Percentiles rank a stretch among this genome's conserved stretches.
These are phyloP conservation scores for Macrophya alboannulata DNA, from an alignment of 2,888 invertebrate species.

Conservation along the genomic window DNA sequence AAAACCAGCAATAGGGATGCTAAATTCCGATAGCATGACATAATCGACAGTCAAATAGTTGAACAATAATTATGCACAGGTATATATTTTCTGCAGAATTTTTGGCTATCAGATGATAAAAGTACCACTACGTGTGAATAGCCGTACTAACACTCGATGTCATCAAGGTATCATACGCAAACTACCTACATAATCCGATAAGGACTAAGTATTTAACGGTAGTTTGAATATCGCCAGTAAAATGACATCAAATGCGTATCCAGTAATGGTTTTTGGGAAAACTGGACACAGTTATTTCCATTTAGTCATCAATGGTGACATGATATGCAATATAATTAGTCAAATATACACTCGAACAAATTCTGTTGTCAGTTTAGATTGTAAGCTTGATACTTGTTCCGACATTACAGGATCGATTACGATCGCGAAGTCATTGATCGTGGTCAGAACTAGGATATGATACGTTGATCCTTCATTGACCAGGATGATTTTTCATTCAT, in stretches of 20 bases:
- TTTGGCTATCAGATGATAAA: neutral
- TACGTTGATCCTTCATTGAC: neutral
- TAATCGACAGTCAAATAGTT: neutral
- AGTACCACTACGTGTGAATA: neutral
- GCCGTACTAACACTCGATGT: neutral
- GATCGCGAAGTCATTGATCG: constrained; percentile 31
- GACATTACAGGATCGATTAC: constrained; percentile 37
- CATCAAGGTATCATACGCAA: constrained; percentile 12
- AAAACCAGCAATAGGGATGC: neutral
- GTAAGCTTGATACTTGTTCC: neutral
- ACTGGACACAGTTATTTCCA: neutral
- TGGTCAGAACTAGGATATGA: constrained; percentile 37
- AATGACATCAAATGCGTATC: neutral
- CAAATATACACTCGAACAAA: constrained; percentile 1
- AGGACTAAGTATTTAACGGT: neutral
- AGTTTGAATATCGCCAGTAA: neutral
- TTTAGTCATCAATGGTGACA: neutral
- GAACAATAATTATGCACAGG: neutral
- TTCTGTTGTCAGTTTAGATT: constrained; percentile 20
- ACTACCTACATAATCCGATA: constrained; percentile 26
- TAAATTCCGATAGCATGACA: neutral
- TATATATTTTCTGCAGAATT: constrained; percentile 3
- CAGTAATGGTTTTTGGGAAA: neutral
- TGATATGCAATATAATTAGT: neutral
- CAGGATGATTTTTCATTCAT: constrained; percentile 14